phyloP scores from a whole-genome alignment of 1,140 invertebrate genomes.

The Zaprionus nigranus region DNA sequence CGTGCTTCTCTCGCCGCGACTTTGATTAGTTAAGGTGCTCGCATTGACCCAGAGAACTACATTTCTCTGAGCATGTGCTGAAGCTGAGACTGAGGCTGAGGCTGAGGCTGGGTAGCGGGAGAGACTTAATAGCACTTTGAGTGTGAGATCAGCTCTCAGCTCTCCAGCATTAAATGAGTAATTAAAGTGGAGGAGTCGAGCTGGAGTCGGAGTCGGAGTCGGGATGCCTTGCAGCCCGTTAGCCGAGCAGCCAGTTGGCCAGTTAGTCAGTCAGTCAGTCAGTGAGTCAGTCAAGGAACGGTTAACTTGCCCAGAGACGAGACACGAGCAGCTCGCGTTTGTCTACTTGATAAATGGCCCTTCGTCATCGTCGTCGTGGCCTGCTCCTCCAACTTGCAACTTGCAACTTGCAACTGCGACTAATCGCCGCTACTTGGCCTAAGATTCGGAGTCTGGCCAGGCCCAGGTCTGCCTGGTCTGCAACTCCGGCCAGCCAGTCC shows the following conservation, averaged over 20 bases:
- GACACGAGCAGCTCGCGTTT: constrained; percentile 64
- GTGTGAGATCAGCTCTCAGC: constrained; percentile 47
- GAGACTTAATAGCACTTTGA: constrained; percentile 43
- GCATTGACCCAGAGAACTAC: constrained; percentile 81
- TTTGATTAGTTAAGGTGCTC: constrained; percentile 76
- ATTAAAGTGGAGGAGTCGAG: constrained; percentile 62
- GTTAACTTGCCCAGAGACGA: constrained; percentile 61
- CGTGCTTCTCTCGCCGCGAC: constrained; percentile 49
- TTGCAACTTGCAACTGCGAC: constrained; percentile 17
- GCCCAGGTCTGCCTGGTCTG: neutral
- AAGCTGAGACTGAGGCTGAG: constrained; percentile 3
- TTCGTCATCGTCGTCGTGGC: constrained; percentile 50
- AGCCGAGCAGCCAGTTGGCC: constrained; percentile 12
- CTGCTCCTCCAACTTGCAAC: neutral
- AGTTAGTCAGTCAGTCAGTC: constrained; percentile 32
- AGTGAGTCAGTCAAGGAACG: constrained; percentile 54
- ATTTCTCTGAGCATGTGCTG: constrained; percentile 39
- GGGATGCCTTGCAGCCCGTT: constrained; percentile 35
- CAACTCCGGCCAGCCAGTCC: neutral
- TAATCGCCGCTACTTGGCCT: constrained; percentile 44
- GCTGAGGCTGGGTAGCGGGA: constrained; percentile 7
- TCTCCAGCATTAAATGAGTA: constrained; percentile 55
- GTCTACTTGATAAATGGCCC: constrained; percentile 69
- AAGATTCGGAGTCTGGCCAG: constrained; percentile 16
- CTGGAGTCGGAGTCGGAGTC: constrained; percentile 13